Percentiles rank a stretch among this genome's conserved stretches.
phyloP scores from a whole-genome alignment of 2,797 vertebrate genomes.

The Cryptoblepharus egeriae region DNA sequence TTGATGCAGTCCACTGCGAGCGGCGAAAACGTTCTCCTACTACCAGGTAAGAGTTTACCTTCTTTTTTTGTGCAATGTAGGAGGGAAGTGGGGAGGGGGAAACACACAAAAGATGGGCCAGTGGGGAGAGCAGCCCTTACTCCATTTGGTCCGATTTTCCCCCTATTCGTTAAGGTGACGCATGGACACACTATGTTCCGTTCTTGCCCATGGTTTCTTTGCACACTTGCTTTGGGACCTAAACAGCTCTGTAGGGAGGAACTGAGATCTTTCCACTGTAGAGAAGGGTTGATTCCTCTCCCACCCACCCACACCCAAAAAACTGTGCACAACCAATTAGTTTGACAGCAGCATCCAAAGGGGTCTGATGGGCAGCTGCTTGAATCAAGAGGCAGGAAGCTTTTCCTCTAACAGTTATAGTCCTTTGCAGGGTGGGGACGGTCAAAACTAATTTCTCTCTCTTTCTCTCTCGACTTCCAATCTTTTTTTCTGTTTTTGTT shows the following conservation, averaged over 20 bases:
- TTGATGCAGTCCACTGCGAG: slow-evolving; percentile 96
- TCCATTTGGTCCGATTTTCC: neutral
- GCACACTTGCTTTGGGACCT: neutral
- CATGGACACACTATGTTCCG: no score
- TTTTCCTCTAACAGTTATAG: neutral
- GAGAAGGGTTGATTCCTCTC: no score
- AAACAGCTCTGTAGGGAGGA: neutral
- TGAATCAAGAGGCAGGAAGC: neutral
- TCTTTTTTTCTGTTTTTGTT: slow-evolving; percentile 59
- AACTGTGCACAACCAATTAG: neutral
- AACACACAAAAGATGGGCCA: neutral
- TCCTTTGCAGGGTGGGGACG: neutral
- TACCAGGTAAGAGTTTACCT: slow-evolving; percentile 84
- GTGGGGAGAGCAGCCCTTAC: accelerated
- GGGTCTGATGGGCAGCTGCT: neutral
- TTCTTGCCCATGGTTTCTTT: neutral
- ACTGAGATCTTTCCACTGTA: neutral
- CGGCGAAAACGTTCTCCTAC: slow-evolving; percentile 96
- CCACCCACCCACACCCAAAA: no score
- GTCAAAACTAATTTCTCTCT: slow-evolving; percentile 60
- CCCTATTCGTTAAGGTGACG: neutral
- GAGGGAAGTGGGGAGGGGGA: neutral
- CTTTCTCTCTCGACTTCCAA: slow-evolving; percentile 43
- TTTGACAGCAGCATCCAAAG: neutral
- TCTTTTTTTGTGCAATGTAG: neutral